Evolutionary conservation across 1,140 invertebrate genomes (phyloP).

Genomic region (Drosophila insularis): DNA sequence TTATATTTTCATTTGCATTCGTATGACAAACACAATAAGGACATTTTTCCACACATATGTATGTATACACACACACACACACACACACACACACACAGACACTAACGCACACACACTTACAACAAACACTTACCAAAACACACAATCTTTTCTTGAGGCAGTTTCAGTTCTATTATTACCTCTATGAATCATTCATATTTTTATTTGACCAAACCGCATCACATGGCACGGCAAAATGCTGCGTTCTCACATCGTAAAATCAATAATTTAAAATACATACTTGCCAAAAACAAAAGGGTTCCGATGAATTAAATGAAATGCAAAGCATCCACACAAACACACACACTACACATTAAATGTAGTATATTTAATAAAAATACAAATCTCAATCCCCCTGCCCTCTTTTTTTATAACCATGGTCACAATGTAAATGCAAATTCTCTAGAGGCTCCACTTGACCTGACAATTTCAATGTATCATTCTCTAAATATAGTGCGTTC

Average conservation of each 20-base stretch:
- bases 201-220: slow-evolving; percentile 36
- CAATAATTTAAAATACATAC: slow-evolving; percentile 63
- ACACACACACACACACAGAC: slow-evolving; percentile 6
- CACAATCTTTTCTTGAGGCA: slow-evolving; percentile 27
- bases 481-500: too few species aligned
- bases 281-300: neutral
- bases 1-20: slow-evolving; percentile 26
- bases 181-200: slow-evolving; percentile 14
- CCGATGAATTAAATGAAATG: neutral
- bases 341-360: neutral
- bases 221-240: slow-evolving; percentile 43
- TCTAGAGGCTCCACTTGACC: too few species aligned
- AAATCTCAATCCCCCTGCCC: too few species aligned
- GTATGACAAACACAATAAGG: slow-evolving; percentile 13
- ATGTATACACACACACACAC: slow-evolving; percentile 36
- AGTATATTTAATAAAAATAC: too few species aligned
- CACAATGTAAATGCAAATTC: too few species aligned
- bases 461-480: too few species aligned
- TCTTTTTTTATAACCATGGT: too few species aligned
- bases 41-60: slow-evolving; percentile 14
- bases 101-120: slow-evolving; percentile 20
- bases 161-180: slow-evolving; percentile 11
- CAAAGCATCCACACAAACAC: neutral
- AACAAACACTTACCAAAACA: slow-evolving; percentile 7
- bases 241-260: slow-evolving; percentile 64